Conservation (phyloP, 2,888 invertebrate genomes). For the Acleris sparsana region DNA sequence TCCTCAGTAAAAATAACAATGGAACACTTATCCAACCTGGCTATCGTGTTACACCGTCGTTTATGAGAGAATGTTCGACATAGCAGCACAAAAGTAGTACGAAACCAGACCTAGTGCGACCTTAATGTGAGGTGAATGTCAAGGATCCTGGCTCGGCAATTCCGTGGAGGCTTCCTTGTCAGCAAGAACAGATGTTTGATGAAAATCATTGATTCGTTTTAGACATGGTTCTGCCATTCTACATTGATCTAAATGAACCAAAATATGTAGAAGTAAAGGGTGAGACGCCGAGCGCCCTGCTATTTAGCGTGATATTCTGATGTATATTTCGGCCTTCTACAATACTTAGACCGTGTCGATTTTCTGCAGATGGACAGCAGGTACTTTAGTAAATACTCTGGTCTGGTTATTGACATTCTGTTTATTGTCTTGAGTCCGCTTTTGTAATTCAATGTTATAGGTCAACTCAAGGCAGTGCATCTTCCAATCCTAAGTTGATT, state of each 20-base stretch:
- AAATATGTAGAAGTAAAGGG: no score
- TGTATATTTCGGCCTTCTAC: background rate
- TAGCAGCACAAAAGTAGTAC: constrained; percentile 16
- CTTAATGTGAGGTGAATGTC: constrained; percentile 39
- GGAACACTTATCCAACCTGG: constrained; percentile 26
- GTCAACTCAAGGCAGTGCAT: no score
- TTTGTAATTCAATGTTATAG: no score
- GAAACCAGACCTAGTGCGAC: constrained; percentile 32
- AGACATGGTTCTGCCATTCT: no score
- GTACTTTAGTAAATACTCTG: no score
- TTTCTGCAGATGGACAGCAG: no score
- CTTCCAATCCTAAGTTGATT: no score
- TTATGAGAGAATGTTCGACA: constrained; percentile 28
- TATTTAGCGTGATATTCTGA: no score
- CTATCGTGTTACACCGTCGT: constrained; percentile 15
- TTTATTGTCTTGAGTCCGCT: no score
- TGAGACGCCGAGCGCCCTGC: no score
- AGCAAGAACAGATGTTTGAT: background rate
- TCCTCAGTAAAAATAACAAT: constrained; percentile 32
- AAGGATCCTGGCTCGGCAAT: constrained; percentile 32
- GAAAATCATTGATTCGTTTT: background rate
- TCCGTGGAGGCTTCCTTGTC: constrained; percentile 16
- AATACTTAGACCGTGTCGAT: background rate
- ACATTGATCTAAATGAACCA: no score
- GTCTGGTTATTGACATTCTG: no score